These are phyloP conservation scores for Drosophila affinis DNA, from an alignment of 2,888 invertebrate species.

Conservation along the genomic window DNA sequence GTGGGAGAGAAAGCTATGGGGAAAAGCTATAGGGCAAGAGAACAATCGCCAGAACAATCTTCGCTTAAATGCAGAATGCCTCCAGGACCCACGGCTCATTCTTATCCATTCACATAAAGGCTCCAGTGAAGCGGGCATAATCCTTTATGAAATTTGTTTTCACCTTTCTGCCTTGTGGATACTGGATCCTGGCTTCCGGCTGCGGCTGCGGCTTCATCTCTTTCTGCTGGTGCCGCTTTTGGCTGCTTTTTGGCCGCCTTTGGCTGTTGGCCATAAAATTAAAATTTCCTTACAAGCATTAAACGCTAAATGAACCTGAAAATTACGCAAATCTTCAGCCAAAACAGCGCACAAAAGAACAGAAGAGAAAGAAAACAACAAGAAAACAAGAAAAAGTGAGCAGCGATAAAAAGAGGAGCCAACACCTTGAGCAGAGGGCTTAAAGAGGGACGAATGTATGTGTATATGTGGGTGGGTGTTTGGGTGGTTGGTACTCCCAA, in stretches of 20 bases:
- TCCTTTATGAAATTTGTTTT: constrained; percentile 69
- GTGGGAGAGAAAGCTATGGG: not conserved
- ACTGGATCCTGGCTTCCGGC: constrained; percentile 2
- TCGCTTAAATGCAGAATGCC: not conserved
- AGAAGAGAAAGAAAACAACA: constrained; percentile 3
- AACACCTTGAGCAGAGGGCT: constrained; percentile 47
- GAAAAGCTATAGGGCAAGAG: not conserved
- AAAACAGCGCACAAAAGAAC: constrained; percentile 12
- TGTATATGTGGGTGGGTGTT: not conserved
- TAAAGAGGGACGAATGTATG: constrained; percentile 2
- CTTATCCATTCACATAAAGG: constrained; percentile 24
- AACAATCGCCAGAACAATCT: constrained; percentile 15
- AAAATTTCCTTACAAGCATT: constrained; percentile 80
- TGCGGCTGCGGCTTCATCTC: not conserved
- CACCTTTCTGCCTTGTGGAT: constrained; percentile 40
- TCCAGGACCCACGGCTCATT: constrained; percentile 8
- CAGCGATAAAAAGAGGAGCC: constrained; percentile 50
- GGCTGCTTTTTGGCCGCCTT: constrained; percentile 32
- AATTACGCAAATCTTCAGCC: constrained; percentile 77
- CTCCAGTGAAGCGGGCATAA: constrained; percentile 62
- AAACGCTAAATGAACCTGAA: constrained; percentile 82
- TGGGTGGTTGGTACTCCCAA: constrained; percentile 1
- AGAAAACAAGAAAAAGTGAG: constrained; percentile 38
- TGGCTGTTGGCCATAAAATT: constrained; percentile 77
- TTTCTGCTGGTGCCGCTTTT: not conserved